phyloP scores from a whole-genome alignment of 2,113 vertebrate species.

The Pogona vitticeps region DNA sequence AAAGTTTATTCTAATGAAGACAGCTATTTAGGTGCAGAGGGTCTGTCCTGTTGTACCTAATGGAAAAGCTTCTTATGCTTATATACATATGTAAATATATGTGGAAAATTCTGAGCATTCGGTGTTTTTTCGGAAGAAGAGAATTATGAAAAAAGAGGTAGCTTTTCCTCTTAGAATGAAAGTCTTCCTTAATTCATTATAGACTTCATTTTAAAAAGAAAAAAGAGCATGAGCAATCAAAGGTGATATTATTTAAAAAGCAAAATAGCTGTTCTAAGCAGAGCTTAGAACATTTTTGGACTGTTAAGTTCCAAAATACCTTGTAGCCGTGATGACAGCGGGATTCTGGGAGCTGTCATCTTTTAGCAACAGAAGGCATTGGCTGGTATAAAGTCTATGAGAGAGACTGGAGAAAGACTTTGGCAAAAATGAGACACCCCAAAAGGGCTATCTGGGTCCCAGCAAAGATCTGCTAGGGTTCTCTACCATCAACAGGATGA shows the following conservation, averaged over 20 bases:
- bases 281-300: too few species aligned
- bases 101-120: rapidly evolving
- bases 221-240: background rate
- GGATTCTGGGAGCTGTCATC: too few species aligned
- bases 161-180: background rate
- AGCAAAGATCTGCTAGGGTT: too few species aligned
- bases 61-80: rapidly evolving
- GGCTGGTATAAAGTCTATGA: too few species aligned
- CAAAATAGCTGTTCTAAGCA: too few species aligned
- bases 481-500: too few species aligned
- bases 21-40: rapidly evolving
- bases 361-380: too few species aligned
- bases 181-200: background rate
- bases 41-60: rapidly evolving
- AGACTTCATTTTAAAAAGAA: background rate
- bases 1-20: rapidly evolving
- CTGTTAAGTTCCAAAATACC: too few species aligned
- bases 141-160: background rate
- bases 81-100: rapidly evolving
- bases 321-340: background rate
- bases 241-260: background rate
- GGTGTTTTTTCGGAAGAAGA: background rate
- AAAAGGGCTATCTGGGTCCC: too few species aligned
- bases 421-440: too few species aligned
- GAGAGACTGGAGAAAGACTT: too few species aligned